These are phyloP conservation scores for Sus cebifrons DNA, from an alignment of 2,797 vertebrate genomes.

Conservation along the genomic window DNA sequence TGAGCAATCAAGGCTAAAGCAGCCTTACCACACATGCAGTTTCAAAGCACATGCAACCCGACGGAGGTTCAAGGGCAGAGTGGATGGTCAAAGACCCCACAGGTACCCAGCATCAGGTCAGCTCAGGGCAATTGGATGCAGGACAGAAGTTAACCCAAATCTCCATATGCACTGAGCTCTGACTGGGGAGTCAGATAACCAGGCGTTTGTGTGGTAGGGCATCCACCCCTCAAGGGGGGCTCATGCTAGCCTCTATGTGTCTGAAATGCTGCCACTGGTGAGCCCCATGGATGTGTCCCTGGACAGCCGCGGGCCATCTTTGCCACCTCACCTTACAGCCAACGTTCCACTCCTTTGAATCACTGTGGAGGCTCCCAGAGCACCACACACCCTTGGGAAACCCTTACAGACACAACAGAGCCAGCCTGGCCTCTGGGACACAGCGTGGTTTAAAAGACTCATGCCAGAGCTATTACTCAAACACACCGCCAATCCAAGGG, in stretches of 20 bases:
- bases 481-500: constrained; percentile 60
- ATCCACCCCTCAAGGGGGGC: not conserved
- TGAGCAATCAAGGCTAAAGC: too few relatives aligned
- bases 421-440: constrained; percentile 47
- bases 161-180: too few relatives aligned
- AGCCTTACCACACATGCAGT: too few relatives aligned
- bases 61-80: too few relatives aligned
- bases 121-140: too few relatives aligned
- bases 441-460: not conserved
- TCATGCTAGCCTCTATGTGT: not conserved
- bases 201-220: too few relatives aligned
- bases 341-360: not conserved
- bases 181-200: too few relatives aligned
- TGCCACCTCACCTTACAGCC: not conserved
- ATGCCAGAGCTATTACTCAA: constrained; percentile 74
- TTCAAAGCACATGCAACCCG: too few relatives aligned
- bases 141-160: too few relatives aligned
- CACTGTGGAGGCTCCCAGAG: not conserved
- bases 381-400: not conserved
- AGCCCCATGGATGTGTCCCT: rapidly evolving
- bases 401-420: constrained; percentile 16
- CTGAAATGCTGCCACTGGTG: not conserved
- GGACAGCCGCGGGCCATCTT: not conserved
- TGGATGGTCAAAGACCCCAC: too few relatives aligned
- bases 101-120: too few relatives aligned